Base-by-base conservation (phyloP, 2,113 vertebrate genomes). In the Telmatochromis sp. region DNA sequence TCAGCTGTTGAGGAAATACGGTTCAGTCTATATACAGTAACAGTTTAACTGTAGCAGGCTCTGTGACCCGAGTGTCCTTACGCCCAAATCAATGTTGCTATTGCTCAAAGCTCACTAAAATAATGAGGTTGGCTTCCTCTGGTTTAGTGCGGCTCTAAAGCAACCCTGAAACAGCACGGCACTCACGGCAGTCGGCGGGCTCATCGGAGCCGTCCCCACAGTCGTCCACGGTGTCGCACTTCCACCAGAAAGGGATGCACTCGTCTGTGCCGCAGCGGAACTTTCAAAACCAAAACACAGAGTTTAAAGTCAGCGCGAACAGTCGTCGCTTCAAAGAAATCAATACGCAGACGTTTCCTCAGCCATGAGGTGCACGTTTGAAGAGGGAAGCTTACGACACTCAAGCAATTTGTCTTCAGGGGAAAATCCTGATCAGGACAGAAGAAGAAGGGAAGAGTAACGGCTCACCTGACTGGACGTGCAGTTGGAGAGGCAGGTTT, bases 221-320 rank as follows among this genome's bases (percentile, higher is more conserved):
- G 94, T 99, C 98, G 26, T 99, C 98, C 5, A 99, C 98, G 0
- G 98, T 99, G 94, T 99, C 99, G 92, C 99, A 99, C 93, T 99
- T 99, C 99, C 99, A 99, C 99, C 99, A 99, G 90, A 99, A 99
- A 0, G 99, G 99, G 91, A 99, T 99, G 65, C 99, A 99, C 94
- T 99, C 99, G 89, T 99, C 98, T 6, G 98, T 99, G 85, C 97
- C 98, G 85, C 99, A 99, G 60, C 98, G 98, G 91, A 99, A 99
- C 99, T 99, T 88, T 10, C 28, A 33, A 57, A 85, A 26, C 8
- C 47, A 40, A 57, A 82, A n/a, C 8, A 54, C 8, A 51, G 45
- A 51, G 70, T 85, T 79, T 65, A 21, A 80, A 57, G 83, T 85
- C 78, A 82, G 57, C 83, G 79, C 54, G 17, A 87, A 86, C 81